These are phyloP conservation scores for Dichetophora obliterata DNA, from an alignment of 2,888 invertebrate species.

Conservation along the genomic window DNA sequence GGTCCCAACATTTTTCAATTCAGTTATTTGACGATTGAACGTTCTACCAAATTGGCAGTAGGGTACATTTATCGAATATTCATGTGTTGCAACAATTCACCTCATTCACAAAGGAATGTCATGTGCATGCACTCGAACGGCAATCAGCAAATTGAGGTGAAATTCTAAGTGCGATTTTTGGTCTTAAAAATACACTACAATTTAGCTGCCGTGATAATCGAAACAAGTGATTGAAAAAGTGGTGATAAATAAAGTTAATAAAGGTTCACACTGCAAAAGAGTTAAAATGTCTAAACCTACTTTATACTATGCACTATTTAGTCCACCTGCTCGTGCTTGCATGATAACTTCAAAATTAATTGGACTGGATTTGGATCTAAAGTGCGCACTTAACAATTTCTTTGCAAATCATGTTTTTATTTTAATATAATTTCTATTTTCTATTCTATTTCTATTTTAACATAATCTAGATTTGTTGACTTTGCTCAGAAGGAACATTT, in stretches of 20 bases:
- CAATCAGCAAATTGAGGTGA: no score
- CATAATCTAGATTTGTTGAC: slow-evolving; percentile 66
- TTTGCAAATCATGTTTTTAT: neutral
- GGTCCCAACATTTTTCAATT: neutral
- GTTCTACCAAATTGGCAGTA: neutral
- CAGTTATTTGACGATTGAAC: neutral
- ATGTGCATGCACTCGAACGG: neutral
- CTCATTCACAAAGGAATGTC: neutral
- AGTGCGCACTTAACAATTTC: slow-evolving; percentile 51
- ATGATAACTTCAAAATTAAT: slow-evolving; percentile 70
- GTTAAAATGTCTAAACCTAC: slow-evolving; percentile 58
- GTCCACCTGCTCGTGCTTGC: slow-evolving; percentile 71
- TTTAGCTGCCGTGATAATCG: neutral
- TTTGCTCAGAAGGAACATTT: slow-evolving; percentile 67
- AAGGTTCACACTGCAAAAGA: neutral
- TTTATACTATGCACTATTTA: slow-evolving; percentile 68
- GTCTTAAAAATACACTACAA: neutral
- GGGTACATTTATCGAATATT: neutral
- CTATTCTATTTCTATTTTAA: neutral
- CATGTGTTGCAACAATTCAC: neutral
- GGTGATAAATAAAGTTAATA: neutral
- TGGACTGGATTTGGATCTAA: slow-evolving; percentile 68
- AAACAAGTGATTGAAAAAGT: neutral
- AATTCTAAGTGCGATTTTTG: no score
- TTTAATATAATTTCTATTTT: no score